Percentiles rank a stretch among this genome's conserved stretches.
phyloP scores from a whole-genome alignment of 2,888 invertebrate genomes.

The Molorchus minor region DNA sequence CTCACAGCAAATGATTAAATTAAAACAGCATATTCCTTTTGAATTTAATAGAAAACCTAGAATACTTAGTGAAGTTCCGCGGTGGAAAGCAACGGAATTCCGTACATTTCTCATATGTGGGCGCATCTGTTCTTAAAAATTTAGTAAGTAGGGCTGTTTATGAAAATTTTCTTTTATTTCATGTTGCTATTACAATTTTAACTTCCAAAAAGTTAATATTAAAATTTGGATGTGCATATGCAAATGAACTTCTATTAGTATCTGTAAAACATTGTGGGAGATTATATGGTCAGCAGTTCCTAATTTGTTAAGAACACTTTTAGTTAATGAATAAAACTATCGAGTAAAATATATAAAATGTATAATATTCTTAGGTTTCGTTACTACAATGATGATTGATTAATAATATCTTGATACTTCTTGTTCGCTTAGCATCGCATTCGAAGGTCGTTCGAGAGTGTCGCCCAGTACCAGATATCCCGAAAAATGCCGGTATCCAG shows the following conservation, averaged over 20 bases:
- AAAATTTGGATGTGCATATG: slow-evolving; percentile 16
- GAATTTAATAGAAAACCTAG: slow-evolving; percentile 17
- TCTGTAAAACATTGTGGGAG: slow-evolving; percentile 23
- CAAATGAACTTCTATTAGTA: slow-evolving; percentile 15
- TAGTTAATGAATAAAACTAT: too few relatives aligned
- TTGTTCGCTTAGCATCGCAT: too few relatives aligned
- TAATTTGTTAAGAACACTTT: too few relatives aligned
- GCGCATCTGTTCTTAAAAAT: slow-evolving; percentile 18
- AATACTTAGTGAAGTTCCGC: slow-evolving; percentile 9
- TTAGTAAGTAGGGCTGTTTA: slow-evolving; percentile 9
- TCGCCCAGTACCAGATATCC: too few relatives aligned
- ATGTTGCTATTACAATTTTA: slow-evolving; percentile 21
- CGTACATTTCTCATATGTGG: slow-evolving; percentile 26
- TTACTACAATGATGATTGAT: too few relatives aligned
- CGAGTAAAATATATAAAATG: too few relatives aligned
- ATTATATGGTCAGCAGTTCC: slow-evolving; percentile 26
- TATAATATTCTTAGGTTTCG: too few relatives aligned
- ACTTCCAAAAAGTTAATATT: slow-evolving; percentile 7
- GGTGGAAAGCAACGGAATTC: slow-evolving; percentile 27
- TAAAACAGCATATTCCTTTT: slow-evolving; percentile 12
- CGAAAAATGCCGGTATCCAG: too few relatives aligned
- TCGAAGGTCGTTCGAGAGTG: too few relatives aligned
- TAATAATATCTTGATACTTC: too few relatives aligned
- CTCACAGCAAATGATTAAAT: too few relatives aligned
- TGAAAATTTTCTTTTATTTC: slow-evolving; percentile 28